phyloP scores from a whole-genome alignment of 2,113 vertebrate species.

The Lophotis ruficrista region DNA sequence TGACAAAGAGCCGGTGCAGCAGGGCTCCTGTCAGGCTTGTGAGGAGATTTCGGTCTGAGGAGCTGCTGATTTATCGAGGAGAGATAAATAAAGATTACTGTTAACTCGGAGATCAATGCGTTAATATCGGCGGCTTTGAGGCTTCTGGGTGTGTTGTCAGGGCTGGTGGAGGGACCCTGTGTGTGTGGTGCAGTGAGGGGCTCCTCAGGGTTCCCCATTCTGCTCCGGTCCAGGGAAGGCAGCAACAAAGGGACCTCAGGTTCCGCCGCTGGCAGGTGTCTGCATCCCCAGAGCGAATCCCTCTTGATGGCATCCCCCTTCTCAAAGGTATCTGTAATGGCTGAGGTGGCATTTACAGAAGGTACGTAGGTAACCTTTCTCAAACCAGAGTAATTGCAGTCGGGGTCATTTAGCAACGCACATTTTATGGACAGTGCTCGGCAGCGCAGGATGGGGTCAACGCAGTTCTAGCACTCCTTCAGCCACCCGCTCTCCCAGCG shows the following conservation, averaged over 20 bases:
- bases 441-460: too few species aligned
- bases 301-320: fast-evolving
- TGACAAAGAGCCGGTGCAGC: background rate
- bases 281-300: background rate
- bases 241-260: background rate
- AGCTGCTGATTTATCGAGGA: background rate
- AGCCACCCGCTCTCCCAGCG: background rate
- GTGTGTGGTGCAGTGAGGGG: fast-evolving
- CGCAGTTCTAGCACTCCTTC: too few species aligned
- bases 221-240: fast-evolving
- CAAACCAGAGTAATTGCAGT: fast-evolving
- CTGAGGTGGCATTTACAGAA: background rate
- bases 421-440: fast-evolving
- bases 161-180: background rate
- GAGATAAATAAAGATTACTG: constrained; percentile 61
- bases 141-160: background rate
- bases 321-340: fast-evolving
- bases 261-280: background rate
- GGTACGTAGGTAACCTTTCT: fast-evolving
- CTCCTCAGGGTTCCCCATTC: fast-evolving
- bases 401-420: fast-evolving
- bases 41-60: background rate
- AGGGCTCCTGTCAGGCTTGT: background rate
- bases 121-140: background rate
- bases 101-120: background rate